Conservation (phyloP, 2,113 vertebrate species). For the Brachypteracias leptosomus region DNA sequence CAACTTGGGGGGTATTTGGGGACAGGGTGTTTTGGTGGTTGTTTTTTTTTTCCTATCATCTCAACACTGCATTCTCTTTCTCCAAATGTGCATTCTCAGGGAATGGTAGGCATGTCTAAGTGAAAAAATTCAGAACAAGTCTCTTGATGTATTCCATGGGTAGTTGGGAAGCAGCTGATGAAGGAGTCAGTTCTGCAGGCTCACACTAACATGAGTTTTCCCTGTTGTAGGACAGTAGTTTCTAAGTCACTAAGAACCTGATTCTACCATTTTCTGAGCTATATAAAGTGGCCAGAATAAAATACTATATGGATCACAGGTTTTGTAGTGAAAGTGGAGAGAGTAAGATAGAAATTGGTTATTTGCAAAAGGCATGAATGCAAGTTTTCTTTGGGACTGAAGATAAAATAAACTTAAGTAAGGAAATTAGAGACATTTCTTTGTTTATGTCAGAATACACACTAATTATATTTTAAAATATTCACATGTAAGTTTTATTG, state of each 20-base stretch:
- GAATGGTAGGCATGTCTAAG: background rate
- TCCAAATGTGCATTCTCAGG: background rate
- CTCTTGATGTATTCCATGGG: background rate
- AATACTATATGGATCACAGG: background rate
- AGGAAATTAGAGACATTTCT: background rate
- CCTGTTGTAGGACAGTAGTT: background rate
- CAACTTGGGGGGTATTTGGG: background rate
- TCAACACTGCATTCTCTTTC: background rate
- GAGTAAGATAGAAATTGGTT: background rate
- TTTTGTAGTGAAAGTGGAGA: background rate
- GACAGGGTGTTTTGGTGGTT: background rate
- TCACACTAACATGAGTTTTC: background rate
- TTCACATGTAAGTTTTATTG: background rate
- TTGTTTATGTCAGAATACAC: background rate
- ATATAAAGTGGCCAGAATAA: background rate
- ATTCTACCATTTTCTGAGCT: background rate
- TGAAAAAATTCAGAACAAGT: background rate
- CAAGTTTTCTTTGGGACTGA: background rate
- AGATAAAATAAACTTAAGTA: background rate
- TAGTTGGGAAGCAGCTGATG: background rate
- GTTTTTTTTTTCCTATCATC: background rate
- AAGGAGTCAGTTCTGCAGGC: background rate
- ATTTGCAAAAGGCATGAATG: background rate
- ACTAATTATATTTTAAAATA: background rate
- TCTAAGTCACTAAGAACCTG: background rate